Evolutionary conservation across 2,888 invertebrate genomes (phyloP), one percentile per base, ranked within the genome.

Genomic region (Morpho helenor): DNA sequence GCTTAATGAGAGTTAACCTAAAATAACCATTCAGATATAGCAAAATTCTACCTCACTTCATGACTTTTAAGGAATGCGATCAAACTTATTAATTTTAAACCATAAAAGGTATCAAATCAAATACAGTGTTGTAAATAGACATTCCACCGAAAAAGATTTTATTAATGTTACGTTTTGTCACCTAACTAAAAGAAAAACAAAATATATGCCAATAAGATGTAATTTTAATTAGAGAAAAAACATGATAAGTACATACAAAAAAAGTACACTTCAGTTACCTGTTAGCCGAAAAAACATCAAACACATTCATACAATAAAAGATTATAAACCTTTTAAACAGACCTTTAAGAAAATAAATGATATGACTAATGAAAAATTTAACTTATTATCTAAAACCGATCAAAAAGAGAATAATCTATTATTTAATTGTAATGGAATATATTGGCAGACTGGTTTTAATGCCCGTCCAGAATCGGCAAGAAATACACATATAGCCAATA

Each of bases 181-280:
- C 5, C 4, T 31, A 31, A 31, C 2, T 0, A 55, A 93, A 93
- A 8, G 58, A 58, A 56, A 73, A 74, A 75, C 69, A 62, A 59
- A 44, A 9, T 3, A 10, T 59, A 55, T 75, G 80, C 80, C 80
- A 82, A 83, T 84, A 79, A 83, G 80, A 81, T 80, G 71, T 85
- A 82, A 79, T 83, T 77, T 72, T 75, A 80, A 79, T 73, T 76
- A 79, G 69, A 79, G 76, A 79, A 59, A 82, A 75, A 75, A 82
- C 77, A 77, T 76, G 73, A 75, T 87, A 87, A 87, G 84, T 88
- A 87, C 80, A 80, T 80, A 79, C 74, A 77, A 82, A 78, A n/a
- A 55, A 81, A 79, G 70, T 77, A 79, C 73, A 79, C 69, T 67
- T 72, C 71, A 64, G 73, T 76, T 79, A 77, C 62, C 59, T 65